Evolutionary conservation across 2,113 vertebrate species (phyloP), one percentile per base, ranked within the genome.

Genomic region (Poicephalus meyeri): DNA sequence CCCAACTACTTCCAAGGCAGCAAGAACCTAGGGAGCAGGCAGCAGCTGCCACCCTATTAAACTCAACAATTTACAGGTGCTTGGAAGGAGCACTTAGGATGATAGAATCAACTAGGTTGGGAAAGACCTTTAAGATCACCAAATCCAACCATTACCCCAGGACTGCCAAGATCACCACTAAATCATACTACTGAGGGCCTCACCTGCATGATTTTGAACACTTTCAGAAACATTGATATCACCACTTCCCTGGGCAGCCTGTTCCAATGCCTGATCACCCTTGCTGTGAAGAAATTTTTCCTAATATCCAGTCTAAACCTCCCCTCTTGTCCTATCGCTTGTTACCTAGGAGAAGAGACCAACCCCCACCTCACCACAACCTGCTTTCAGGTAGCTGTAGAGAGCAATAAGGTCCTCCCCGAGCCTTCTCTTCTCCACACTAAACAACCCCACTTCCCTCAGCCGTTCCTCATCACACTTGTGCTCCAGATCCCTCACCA

Each of bases 21-120:
- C 29, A 56, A 94, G 64, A 78, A 42, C 66, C 55, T 50, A 90
- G 63, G 85, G 91, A 94, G 90, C 31, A 6, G 2, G 78, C 78
- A 89, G 37, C 90, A 96, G 90, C 93, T 96, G 92, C 80, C 88
- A 81, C 92, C 77, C 83, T 89, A 84, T 93, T 92, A 96, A 94
- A 87, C 73, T 72, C 53, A 91, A 92, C 77, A 94, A 88, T 92
- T 90, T 96, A 92, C 93, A 96, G 93, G 86, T 93, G 86, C 66
- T 93, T 10, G 0, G 90, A 86, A 88, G 92, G 80, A 95, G 47
- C 76, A 61, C 90, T 96, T 35, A 58, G 33, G 35, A 35, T 58
- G 33, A 35, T 24, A 58, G 33, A 58, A 58, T 35, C 56, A 58
- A 24, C 56, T 35, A 16, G 33, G 21, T 58, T 58, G 33, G 56